Evolutionary conservation across 2,113 vertebrate genomes (phyloP).

Genomic region (Lampris megalopsis): DNA sequence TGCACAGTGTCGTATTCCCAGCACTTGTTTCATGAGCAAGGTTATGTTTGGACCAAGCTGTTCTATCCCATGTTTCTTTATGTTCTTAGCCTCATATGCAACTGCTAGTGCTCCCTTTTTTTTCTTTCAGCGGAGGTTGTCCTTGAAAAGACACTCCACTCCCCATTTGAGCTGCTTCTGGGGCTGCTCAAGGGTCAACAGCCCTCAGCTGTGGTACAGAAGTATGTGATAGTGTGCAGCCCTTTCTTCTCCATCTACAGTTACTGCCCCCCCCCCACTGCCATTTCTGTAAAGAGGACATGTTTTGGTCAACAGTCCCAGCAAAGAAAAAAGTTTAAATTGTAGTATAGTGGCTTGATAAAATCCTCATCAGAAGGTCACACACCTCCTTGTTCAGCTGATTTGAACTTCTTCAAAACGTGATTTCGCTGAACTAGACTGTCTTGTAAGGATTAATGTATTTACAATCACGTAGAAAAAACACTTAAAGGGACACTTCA

Average conservation of each 20-base stretch:
- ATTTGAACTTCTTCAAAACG: slow-evolving; percentile 23
- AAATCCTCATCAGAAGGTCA: slow-evolving; percentile 40
- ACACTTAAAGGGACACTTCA: slow-evolving; percentile 44
- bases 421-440: slow-evolving; percentile 22
- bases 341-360: slow-evolving; percentile 3
- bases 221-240: not conserved
- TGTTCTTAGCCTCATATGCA: no score
- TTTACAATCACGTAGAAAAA: slow-evolving; percentile 56
- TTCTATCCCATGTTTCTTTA: no score
- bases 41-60: no score
- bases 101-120: no score
- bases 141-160: not conserved
- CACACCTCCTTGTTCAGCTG: slow-evolving; percentile 44
- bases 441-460: slow-evolving; percentile 45
- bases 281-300: slow-evolving; percentile 6
- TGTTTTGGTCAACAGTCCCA: not conserved
- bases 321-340: not conserved
- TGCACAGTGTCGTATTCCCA: no score
- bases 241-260: not conserved
- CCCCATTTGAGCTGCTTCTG: not conserved
- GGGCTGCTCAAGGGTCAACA: no score
- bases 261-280: not conserved
- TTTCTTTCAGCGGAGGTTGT: no score
- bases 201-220: no score
- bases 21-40: no score